Percentiles rank a stretch among this genome's conserved stretches.
phyloP scores from a whole-genome alignment of 2,888 invertebrate genomes.

The Scotopteryx bipunctaria region DNA sequence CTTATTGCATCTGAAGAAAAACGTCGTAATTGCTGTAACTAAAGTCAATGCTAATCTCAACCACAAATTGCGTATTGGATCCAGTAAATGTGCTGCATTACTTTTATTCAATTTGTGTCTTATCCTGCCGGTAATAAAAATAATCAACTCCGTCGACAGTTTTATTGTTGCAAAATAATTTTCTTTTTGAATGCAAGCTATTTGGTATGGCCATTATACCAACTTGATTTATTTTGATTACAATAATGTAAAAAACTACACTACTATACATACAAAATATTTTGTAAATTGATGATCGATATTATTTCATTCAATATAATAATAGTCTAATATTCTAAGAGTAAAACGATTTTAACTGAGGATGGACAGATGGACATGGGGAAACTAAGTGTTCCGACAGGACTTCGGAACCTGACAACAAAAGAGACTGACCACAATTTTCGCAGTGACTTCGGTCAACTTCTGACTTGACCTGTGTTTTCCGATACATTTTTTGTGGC shows the following conservation, averaged over 20 bases:
- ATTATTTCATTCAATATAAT: too few relatives aligned
- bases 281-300: too few relatives aligned
- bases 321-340: too few relatives aligned
- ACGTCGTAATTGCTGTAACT: constrained; percentile 16
- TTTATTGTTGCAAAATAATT: constrained; percentile 43
- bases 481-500: constrained; percentile 35
- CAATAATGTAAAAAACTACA: too few relatives aligned
- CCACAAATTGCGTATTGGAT: constrained; percentile 37
- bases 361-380: too few relatives aligned
- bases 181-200: constrained; percentile 26
- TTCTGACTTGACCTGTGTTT: too few relatives aligned
- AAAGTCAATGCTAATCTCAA: constrained; percentile 28
- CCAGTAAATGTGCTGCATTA: constrained; percentile 32
- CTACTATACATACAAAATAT: too few relatives aligned
- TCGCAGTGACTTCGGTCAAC: too few relatives aligned
- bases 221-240: not conserved
- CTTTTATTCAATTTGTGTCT: constrained; percentile 36
- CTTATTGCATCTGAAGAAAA: constrained; percentile 21
- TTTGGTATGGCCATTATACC: constrained; percentile 4
- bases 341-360: too few relatives aligned
- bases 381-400: too few relatives aligned
- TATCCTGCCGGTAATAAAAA: constrained; percentile 31
- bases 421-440: not conserved
- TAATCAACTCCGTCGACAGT: constrained; percentile 33
- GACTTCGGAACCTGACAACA: too few relatives aligned